Evolutionary conservation across 2,113 vertebrate species (phyloP).

Genomic region (Eidolon helvum): DNA sequence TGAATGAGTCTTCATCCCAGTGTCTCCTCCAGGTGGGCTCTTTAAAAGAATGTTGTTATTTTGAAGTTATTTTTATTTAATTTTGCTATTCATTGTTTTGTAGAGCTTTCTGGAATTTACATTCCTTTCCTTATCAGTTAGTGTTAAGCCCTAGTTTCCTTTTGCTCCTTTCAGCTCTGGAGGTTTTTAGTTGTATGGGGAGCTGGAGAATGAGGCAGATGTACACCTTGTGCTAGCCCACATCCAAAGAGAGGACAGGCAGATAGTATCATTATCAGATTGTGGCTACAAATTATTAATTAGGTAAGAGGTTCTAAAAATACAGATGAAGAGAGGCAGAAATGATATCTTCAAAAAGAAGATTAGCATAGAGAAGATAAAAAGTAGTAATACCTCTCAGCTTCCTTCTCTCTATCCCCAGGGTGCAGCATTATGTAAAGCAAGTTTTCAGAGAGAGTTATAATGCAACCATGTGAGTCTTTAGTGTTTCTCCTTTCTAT

Average conservation of each 20-base stretch:
- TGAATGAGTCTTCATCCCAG: conserved; percentile 68
- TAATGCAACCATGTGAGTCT: not conserved
- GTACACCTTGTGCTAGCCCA: not conserved
- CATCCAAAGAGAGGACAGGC: not conserved
- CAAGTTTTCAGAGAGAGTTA: not conserved
- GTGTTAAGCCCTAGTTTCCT: conserved; percentile 43
- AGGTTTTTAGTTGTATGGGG: not conserved
- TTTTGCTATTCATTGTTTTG: conserved; percentile 38
- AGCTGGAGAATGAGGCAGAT: conserved; percentile 10
- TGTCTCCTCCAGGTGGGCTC: conserved; percentile 41
- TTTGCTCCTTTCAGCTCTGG: conserved; percentile 29
- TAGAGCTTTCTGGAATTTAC: conserved; percentile 44
- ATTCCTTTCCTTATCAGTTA: conserved; percentile 65
- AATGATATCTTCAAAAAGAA: not conserved
- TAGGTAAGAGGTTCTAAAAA: conserved; percentile 8
- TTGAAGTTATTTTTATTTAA: conserved; percentile 68
- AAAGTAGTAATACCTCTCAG: not conserved
- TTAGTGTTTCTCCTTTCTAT: not conserved
- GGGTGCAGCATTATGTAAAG: not conserved
- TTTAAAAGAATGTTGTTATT: conserved; percentile 58
- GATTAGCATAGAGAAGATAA: not conserved
- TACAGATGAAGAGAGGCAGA: not conserved
- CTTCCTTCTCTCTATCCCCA: not conserved
- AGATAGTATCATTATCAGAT: not conserved
- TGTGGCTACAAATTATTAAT: conserved; percentile 18